Base-by-base conservation (phyloP, 2,797 vertebrate species). In the Macroramphosus scolopax region DNA sequence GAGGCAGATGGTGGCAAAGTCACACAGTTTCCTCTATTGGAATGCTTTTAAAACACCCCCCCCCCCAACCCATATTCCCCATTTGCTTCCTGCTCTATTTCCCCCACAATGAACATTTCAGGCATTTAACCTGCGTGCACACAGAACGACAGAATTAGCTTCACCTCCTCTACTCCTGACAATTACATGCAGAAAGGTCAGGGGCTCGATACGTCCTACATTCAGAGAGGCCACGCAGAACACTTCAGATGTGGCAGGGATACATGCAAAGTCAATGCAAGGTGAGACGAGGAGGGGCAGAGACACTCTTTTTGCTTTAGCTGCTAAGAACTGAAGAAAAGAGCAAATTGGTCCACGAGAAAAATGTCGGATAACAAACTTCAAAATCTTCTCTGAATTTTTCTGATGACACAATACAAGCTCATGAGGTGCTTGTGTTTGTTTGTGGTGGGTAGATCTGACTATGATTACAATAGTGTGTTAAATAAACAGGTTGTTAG, bases 1-100 rank as follows among this genome's bases (percentile, higher is more conserved):
- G 63, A 82, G 83, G 80, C 87, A 89, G 89, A 89, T 89, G 87
- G 86, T 29, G 75, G 77, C 85, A 88, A 88, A 87, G 87, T 86
- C 84, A 83, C 65, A 42, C 53, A 39, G 59, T 62, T 44, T 45
- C 50, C 69, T 47, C 58, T 24, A 15, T 41, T 0, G 41, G 59
- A 69, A 68, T 44, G 49, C 56, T 37, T 62, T 50, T 50, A 36
- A 26, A 9, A 32, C 25, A 13, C n/a, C 14, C 41, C 5, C 35
- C 13, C 4, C 1, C 25, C 18, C 15, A 7, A 2, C 14, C 8
- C 17, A 32, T 59, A 36, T 22, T 18, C 35, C 62, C 10, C 6
- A 2, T 39, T 50, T 28, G 20, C 35, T 41, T 2, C 49, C 58
- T 15, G 47, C 40, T 60, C 48, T 2, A 32, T 66, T 67, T 63